These are phyloP conservation scores for Drosophila austrosaltans DNA, from an alignment of 2,888 invertebrate species.

Conservation along the genomic window DNA sequence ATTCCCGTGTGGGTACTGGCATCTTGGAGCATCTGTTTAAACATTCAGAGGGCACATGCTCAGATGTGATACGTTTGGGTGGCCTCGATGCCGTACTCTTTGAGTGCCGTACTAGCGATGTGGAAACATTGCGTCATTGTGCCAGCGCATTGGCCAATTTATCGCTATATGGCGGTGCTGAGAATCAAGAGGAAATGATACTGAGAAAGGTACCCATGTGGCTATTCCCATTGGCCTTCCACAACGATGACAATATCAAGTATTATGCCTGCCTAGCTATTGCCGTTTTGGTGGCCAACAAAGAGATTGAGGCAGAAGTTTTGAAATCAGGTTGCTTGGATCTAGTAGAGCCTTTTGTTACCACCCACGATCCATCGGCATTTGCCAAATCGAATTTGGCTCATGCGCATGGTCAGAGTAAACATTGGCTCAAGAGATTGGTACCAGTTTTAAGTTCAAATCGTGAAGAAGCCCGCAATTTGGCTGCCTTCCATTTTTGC, in stretches of 20 bases:
- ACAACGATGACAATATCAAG: constrained; percentile 97
- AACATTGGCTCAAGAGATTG: constrained; percentile 95
- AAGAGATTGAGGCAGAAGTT: constrained; percentile 98
- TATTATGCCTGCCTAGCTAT: constrained; percentile 99
- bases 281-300: constrained; percentile 97
- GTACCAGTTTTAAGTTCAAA: constrained; percentile 97
- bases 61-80: constrained; percentile 95
- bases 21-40: constrained; percentile 97
- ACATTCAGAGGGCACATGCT: constrained; percentile 97
- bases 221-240: constrained; percentile 98
- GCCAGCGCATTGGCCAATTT: constrained; percentile 98
- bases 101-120: constrained; percentile 96
- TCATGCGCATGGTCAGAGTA: constrained; percentile 97
- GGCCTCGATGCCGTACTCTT: constrained; percentile 97
- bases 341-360: constrained; percentile 98
- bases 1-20: constrained; percentile 95
- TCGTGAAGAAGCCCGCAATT: constrained; percentile 96
- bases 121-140: constrained; percentile 96
- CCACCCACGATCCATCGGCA: constrained; percentile 95
- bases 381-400: constrained; percentile 96
- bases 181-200: constrained; percentile 99
- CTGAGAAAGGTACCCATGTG: constrained; percentile 97
- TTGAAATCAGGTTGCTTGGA: constrained; percentile 97
- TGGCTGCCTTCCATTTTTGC: constrained; percentile 99
- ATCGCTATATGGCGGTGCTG: constrained; percentile 97